Base-by-base conservation (phyloP, 2,888 invertebrate genomes). In the Allygus modestus region DNA sequence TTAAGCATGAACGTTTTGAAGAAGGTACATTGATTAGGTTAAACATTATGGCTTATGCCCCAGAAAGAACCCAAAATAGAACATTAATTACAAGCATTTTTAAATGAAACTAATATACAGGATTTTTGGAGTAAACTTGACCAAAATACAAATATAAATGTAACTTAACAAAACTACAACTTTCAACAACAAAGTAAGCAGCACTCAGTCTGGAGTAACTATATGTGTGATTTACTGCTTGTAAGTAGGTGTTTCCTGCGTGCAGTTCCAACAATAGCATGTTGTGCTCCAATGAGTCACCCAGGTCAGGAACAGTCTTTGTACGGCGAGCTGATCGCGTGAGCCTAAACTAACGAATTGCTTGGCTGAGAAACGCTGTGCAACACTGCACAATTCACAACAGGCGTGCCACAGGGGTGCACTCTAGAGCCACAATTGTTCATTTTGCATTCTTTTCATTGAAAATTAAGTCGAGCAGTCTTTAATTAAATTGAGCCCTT, bases 231-330 rank as follows among this genome's bases (percentile, higher is more conserved):
- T 20, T 54, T 23, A 54, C 54, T 5, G 54, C 23, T 2, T 65
- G 2, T 0, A 65, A 65, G 65, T 65, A 65, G 65, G 65, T 31
- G 65, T 65, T 20, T 65, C 20, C 23, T 58, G 58, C 23, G 58
- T 23, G 23, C 23, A 23, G 20, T 12, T 23, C 28, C 58, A 23
- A 58, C 65, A 65, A 65, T 65, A 65, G 65, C 65, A 65, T 65
- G 65, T 65, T 65, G 65, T 28, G 31, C 28, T 28, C 26, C 65
- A 65, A 28, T 65, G 65, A 65, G 65, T 65, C 65, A 65, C 58
- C 26, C 26, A 58, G 58, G 58, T 58, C 58, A 58, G 9, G 58
- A 58, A 58, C 65, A 65, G 23, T 54, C 46, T 46, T 46, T 46
- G 46, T 9, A 37, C 37, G 9, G 37, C 37, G 46, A 46, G 58